phyloP scores from a whole-genome alignment of 2,797 vertebrate species.

The Enteromius viviparus region DNA sequence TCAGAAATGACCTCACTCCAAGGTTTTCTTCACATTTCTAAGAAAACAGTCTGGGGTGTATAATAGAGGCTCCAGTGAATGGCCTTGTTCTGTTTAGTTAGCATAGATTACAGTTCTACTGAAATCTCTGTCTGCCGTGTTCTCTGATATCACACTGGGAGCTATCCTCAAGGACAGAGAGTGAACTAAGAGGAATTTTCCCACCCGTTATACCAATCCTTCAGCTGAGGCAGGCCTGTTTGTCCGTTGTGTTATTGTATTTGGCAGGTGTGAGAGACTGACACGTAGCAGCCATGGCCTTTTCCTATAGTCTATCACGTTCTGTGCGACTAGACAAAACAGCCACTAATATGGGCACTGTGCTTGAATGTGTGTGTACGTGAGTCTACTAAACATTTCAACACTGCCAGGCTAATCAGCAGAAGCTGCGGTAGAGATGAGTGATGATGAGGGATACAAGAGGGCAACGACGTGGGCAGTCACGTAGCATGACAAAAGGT shows the following conservation, averaged over 20 bases:
- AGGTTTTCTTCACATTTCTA: conserved; percentile 58
- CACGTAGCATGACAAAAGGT: conserved; percentile 45
- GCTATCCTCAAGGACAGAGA: conserved; percentile 53
- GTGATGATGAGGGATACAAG: conserved; percentile 50
- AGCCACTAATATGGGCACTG: conserved; percentile 29
- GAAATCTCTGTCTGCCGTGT: conserved; percentile 17
- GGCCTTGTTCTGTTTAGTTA: conserved; percentile 35
- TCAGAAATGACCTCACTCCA: conserved; percentile 46
- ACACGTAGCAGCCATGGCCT: conserved; percentile 46
- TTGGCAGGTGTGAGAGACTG: conserved; percentile 45
- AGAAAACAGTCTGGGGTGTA: conserved; percentile 48
- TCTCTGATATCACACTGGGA: conserved; percentile 45
- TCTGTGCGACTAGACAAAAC: conserved; percentile 55
- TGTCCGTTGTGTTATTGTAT: conserved; percentile 11
- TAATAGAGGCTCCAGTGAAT: conserved; percentile 27
- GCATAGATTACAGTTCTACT: conserved; percentile 44
- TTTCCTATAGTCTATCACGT: conserved; percentile 54
- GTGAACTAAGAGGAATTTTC: conserved; percentile 54
- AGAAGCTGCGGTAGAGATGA: conserved; percentile 47
- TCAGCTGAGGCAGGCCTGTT: conserved; percentile 25
- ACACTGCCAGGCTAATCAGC: conserved; percentile 45
- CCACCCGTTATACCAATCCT: conserved; percentile 47
- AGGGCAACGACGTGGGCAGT: conserved; percentile 41
- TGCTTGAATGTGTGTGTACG: conserved; percentile 25
- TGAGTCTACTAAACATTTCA: conserved; percentile 33